A percentile compares a stretch with the other conserved stretches of the same genome.
Conservation (phyloP, 2,888 invertebrate species). For the Rhagonycha fulva region DNA sequence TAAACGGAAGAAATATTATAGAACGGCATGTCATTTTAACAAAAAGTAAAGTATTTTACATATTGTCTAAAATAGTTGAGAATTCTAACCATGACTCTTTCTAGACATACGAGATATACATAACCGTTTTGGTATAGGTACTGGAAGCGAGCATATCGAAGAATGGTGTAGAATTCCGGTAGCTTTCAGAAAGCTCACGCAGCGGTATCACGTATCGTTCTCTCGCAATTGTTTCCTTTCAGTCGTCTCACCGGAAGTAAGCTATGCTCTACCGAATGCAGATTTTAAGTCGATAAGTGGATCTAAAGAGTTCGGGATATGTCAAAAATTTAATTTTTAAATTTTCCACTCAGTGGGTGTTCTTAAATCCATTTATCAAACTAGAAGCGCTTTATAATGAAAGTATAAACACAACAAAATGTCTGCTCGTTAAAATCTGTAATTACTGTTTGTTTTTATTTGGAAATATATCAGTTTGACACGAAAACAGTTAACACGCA, state of each 20-base stretch:
- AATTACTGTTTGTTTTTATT: conserved; percentile 30
- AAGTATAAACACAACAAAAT: conserved; percentile 5
- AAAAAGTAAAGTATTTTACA: conserved; percentile 3
- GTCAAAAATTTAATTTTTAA: background rate
- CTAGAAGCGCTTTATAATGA: background rate
- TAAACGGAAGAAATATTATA: background rate
- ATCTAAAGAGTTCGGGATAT: background rate
- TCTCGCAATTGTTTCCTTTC: conserved; percentile 35
- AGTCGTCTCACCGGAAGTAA: conserved; percentile 32
- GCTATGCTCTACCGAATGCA: conserved; percentile 35
- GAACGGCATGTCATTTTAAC: background rate
- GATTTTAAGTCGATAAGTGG: conserved; percentile 32
- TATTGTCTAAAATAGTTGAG: conserved; percentile 9
- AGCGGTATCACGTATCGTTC: conserved; percentile 36
- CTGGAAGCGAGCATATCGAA: conserved; percentile 11
- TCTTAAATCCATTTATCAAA: background rate
- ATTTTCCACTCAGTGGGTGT: background rate
- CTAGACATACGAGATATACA: conserved; percentile 17
- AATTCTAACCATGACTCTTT: conserved; percentile 17
- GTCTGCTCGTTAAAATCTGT: conserved; percentile 21
- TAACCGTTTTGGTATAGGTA: conserved; percentile 19
- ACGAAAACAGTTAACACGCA: conserved; percentile 22
- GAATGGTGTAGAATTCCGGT: conserved; percentile 30
- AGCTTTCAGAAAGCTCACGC: conserved; percentile 30
- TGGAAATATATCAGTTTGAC: conserved; percentile 22